Conservation (phyloP, 2,113 vertebrate genomes). For the Salminus brasiliensis region DNA sequence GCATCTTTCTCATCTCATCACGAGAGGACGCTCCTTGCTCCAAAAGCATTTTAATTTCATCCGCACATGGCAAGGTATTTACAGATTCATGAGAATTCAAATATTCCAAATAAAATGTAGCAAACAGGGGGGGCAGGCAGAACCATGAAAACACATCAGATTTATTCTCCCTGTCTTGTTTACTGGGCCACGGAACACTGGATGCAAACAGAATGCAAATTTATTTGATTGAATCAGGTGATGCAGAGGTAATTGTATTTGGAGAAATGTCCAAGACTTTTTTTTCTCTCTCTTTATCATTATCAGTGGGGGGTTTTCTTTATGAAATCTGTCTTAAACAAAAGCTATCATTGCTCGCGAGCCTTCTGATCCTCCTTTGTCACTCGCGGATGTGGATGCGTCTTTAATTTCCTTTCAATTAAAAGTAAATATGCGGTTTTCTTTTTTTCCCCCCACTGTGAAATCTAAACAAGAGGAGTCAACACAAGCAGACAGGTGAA, state of each 20-base stretch:
- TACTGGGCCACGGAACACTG: slow-evolving; percentile 82
- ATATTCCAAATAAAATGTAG: slow-evolving; percentile 80
- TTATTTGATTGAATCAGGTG: slow-evolving; percentile 86
- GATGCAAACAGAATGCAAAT: slow-evolving; percentile 86
- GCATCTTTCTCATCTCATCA: slow-evolving; percentile 42
- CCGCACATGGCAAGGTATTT: slow-evolving; percentile 67
- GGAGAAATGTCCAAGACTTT: slow-evolving; percentile 84
- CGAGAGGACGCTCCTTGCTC: slow-evolving; percentile 46
- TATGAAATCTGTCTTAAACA: slow-evolving; percentile 85
- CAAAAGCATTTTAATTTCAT: slow-evolving; percentile 57
- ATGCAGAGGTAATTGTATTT: slow-evolving; percentile 84
- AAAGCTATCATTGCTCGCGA: slow-evolving; percentile 79
- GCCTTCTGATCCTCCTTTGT: slow-evolving; percentile 79
- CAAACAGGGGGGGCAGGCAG: slow-evolving; percentile 76
- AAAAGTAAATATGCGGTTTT: slow-evolving; percentile 84
- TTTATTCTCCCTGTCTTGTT: slow-evolving; percentile 83
- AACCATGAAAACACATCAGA: slow-evolving; percentile 84
- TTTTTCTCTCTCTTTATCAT: slow-evolving; percentile 68
- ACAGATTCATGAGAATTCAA: slow-evolving; percentile 80
- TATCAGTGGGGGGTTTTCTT: slow-evolving; percentile 78
- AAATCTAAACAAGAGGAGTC: slow-evolving; percentile 83
- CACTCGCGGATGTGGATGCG: slow-evolving; percentile 80
- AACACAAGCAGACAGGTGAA: slow-evolving; percentile 81
- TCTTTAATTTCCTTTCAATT: slow-evolving; percentile 88
- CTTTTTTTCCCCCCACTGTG: slow-evolving; percentile 77